Percentiles rank a stretch among this genome's conserved stretches.
phyloP scores from a whole-genome alignment of 23 tunicate species.

The Corella eumyota region DNA sequence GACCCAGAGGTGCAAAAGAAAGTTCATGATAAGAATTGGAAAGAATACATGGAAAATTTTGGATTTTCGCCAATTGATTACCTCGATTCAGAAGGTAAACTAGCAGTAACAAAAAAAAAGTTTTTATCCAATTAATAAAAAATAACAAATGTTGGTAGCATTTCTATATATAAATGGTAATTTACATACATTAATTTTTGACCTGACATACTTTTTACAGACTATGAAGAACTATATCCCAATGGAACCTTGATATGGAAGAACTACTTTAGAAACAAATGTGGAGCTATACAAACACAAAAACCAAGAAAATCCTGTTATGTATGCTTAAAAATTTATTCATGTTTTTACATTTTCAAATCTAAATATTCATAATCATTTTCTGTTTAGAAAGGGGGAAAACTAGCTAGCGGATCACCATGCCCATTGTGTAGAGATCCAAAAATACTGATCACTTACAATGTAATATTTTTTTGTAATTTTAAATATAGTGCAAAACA shows the following conservation, averaged over 20 bases:
- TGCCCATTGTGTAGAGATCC: no score
- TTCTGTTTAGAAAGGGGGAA: no score
- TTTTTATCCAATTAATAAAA: neutral
- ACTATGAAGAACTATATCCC: constrained; percentile 32
- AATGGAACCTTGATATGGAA: constrained; percentile 25
- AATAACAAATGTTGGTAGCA: no score
- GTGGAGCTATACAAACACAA: constrained; percentile 45
- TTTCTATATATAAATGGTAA: no score
- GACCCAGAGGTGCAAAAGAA: neutral
- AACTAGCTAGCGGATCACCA: no score
- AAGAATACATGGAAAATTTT: constrained; percentile 23
- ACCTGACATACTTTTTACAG: no score
- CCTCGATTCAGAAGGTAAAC: constrained; percentile 13
- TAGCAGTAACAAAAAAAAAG: neutral
- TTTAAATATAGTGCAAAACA: no score
- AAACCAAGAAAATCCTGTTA: constrained; percentile 33
- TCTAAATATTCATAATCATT: no score
- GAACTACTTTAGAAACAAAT: constrained; percentile 45
- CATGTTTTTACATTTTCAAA: neutral
- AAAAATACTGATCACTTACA: no score
- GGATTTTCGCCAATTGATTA: constrained; percentile 52
- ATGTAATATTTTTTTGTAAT: no score
- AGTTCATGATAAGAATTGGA: constrained; percentile 46
- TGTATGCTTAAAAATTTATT: neutral
- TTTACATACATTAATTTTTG: no score